A percentile compares a stretch with the other conserved stretches of the same genome.
phyloP scores from a whole-genome alignment of 2,113 vertebrate genomes.

The Pelodiscus sinensis region DNA sequence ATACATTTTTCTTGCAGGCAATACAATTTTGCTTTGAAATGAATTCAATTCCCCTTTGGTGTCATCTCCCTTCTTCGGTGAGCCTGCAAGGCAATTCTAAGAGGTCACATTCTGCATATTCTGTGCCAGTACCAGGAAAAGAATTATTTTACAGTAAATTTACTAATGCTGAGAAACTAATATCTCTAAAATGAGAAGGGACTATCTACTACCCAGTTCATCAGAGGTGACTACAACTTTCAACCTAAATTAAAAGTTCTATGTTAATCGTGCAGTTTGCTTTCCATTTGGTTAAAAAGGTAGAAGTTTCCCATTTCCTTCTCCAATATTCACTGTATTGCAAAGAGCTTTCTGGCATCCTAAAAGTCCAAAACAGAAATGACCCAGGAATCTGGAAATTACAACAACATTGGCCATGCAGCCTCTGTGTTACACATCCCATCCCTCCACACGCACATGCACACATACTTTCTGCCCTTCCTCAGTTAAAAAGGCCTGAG shows the following conservation, averaged over 20 bases:
- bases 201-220: constrained; percentile 6
- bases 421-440: background rate
- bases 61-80: constrained; percentile 47
- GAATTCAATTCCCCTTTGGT: constrained; percentile 55
- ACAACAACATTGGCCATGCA: background rate
- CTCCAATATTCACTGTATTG: background rate
- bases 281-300: background rate
- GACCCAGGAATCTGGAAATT: background rate
- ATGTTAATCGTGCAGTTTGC: background rate
- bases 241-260: background rate
- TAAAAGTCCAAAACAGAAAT: background rate
- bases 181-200: background rate
- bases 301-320: too few species aligned
- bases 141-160: constrained; percentile 26
- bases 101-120: constrained; percentile 38
- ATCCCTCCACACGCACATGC: too few species aligned
- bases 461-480: background rate
- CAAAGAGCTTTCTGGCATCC: background rate
- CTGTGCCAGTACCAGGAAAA: background rate
- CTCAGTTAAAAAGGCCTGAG: background rate
- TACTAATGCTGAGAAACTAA: background rate
- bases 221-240: constrained; percentile 14
- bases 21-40: constrained; percentile 54
- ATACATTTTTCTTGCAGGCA: constrained; percentile 39
- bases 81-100: constrained; percentile 42